Base-by-base conservation (phyloP, 2,888 invertebrate genomes). In the Limnephilus lunatus region DNA sequence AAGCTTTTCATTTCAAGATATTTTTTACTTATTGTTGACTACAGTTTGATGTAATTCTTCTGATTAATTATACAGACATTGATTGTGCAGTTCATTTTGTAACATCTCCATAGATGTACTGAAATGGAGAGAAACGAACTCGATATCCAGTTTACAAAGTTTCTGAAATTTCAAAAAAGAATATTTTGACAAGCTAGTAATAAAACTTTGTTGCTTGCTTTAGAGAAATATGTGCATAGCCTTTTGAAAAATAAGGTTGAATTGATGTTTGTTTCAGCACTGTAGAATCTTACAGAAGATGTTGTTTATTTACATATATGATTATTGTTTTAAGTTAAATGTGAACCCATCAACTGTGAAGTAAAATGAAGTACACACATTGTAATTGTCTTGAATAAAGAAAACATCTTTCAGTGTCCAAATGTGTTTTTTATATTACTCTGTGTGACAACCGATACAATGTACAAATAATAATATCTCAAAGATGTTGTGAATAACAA, bases 391-490 rank as follows among this genome's bases (percentile, higher is more conserved):
- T 87, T 87, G 87, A 87, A 87, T 87, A 87, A 87, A 87, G 48
- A 53, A 48, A 87, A 30, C 30, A 87, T 53, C 87, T 87, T 83
- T 83, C 83, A 83, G 19, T 87, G 87, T 87, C 87, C 14, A 53
- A 87, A 87, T 87, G 87, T 87, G 87, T 87, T 87, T 87, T 87
- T 68, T 87, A 87, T 87, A 87, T 87, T 68, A 31, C 87, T 87
- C 68, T 68, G 68, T 44, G 39, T 87, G 87, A 25, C 87, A 87
- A 68, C 87, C 87, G 53, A 68, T 87, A 48, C 15, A 31, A 32
- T 53, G 35, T 32, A 83, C 68, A 68, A 68, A 68, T n/a, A 48
- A 48, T 48, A 12, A 44, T 44, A 68, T 68, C 19, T 53, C 53
- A 53, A 53, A 53, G 5, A 83, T 31, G 35, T 83, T 19, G 32